Percentiles rank a stretch among this genome's conserved stretches.
Evolutionary conservation across 2,113 vertebrate genomes (phyloP).

Genomic region (Aptenodytes forsteri): DNA sequence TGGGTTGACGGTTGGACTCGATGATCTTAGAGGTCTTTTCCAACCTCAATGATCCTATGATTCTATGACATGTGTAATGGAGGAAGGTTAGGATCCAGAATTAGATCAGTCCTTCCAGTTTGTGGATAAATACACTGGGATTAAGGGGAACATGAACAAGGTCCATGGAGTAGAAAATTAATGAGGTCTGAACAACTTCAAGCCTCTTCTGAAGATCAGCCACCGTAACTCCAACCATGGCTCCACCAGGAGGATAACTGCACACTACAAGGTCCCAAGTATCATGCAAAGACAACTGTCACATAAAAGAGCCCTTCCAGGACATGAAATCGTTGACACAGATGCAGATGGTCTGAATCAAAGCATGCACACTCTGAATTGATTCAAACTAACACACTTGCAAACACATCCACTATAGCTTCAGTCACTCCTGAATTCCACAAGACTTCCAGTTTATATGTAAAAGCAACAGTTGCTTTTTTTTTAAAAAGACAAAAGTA

Average conservation of each 20-base stretch:
- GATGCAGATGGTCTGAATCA: conserved; percentile 6
- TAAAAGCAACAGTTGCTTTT: neutral
- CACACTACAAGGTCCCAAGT: conserved; percentile 32
- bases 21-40: too few species aligned
- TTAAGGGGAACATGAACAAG: conserved; percentile 4
- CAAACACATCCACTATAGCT: neutral
- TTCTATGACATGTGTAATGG: neutral
- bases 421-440: neutral
- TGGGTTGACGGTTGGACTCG: too few species aligned
- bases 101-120: conserved; percentile 40
- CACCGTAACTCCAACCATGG: neutral
- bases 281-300: conserved; percentile 11
- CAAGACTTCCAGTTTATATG: neutral
- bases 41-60: too few species aligned
- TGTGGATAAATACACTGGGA: conserved; percentile 47
- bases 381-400: neutral
- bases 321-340: neutral
- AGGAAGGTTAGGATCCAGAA: neutral
- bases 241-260: conserved; percentile 8
- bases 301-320: neutral
- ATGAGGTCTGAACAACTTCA: conserved; percentile 13
- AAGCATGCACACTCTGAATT: neutral
- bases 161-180: conserved; percentile 38
- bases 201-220: conserved; percentile 7
- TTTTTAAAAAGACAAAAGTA: neutral